Conservation (phyloP, 2,888 invertebrate genomes). For the Drosophila tripunctata region DNA sequence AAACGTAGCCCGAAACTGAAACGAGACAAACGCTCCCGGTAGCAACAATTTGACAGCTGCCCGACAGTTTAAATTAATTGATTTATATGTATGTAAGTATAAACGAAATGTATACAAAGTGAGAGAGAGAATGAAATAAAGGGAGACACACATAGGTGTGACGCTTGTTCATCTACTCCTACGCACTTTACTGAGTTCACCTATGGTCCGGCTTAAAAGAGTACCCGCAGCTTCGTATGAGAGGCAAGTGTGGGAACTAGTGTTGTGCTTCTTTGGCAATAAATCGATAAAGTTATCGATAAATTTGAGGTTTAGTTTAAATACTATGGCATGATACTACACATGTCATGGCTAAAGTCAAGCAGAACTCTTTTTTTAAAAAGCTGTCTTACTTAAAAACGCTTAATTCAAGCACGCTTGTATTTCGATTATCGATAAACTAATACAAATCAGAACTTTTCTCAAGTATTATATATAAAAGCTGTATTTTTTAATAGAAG, state of each 20-base stretch:
- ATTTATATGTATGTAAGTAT: slow-evolving; percentile 75
- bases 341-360: too few relatives aligned
- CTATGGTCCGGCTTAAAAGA: background rate
- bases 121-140: slow-evolving; percentile 11
- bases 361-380: too few relatives aligned
- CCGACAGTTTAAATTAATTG: slow-evolving; percentile 83
- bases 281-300: background rate
- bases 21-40: slow-evolving; percentile 70
- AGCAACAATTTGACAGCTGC: slow-evolving; percentile 82
- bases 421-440: too few relatives aligned
- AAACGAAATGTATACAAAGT: slow-evolving; percentile 33
- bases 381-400: too few relatives aligned
- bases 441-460: too few relatives aligned
- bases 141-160: slow-evolving; percentile 27
- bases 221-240: too few relatives aligned
- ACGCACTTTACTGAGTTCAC: too few relatives aligned
- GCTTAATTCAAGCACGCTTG: too few relatives aligned
- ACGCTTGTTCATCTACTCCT: slow-evolving; percentile 21
- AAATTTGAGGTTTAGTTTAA: too few relatives aligned
- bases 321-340: too few relatives aligned
- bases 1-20: slow-evolving; percentile 19
- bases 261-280: background rate
- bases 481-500: too few relatives aligned
- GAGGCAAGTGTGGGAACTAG: slow-evolving; percentile 37
- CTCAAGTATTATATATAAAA: too few relatives aligned